Base-by-base conservation (phyloP, 2,113 vertebrate species). In the Plotosus lineatus region DNA sequence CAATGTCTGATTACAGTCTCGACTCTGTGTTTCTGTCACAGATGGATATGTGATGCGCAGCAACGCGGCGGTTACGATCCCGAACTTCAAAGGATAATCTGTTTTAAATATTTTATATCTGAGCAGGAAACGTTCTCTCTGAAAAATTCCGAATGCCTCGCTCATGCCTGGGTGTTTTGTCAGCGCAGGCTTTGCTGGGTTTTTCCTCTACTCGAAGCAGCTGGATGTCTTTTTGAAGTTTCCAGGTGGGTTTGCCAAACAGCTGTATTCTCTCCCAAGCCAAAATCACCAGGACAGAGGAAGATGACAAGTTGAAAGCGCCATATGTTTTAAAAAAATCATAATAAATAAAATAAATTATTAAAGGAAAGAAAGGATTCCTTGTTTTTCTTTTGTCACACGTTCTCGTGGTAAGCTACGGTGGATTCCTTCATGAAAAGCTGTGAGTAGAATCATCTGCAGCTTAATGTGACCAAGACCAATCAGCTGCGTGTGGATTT, bases 161-260 rank as follows among this genome's bases (percentile, higher is more conserved):
- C 31, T 44, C 61, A 51, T 40, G 69, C 60, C 42, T 75, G 69
- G 48, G 58, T 80, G 36, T 74, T 61, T 75, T 80, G 65, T 83
- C 81, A 83, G 75, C n/a, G 55, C 66, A 42, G 56, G 66, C 73
- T 63, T 75, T 71, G 31, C 73, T 48, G 21, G 31, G 46, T 6
- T 21, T 66, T 61, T 72, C 80, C 80, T 58, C 11, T 4, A 36
- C 51, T 53, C 26, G 48, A 19, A 58, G 28, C 50, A n/a, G 79
- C 92, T 93, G 91, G 89, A 82, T 75, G 42, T 88, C 87, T 89
- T 89, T 92, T 89, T 90, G 87, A 92, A 89, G 86, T 84, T 83
- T 87, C 89, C 90, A 90, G 89, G 86, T 92, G 85, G 82, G 78
- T 77, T 82, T 76, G 56, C 74, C 61, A 75, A 84, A 86, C 92